Conservation (phyloP, 2,797 vertebrate genomes). For the Chlorospingus flavigularis region DNA sequence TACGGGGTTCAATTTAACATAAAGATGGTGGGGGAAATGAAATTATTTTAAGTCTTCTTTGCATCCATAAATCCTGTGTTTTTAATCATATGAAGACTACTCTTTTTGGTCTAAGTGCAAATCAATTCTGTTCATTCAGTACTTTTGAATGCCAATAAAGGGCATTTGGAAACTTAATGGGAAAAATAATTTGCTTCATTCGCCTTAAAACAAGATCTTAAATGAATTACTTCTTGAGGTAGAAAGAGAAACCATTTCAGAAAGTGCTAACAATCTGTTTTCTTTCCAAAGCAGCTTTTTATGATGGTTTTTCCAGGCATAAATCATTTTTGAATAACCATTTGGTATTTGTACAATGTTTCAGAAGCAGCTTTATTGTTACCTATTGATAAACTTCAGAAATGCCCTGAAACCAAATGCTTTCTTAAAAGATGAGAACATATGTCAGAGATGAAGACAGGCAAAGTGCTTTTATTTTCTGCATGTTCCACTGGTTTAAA, state of each 20-base stretch:
- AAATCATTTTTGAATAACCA: conserved; percentile 66
- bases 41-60: not conserved
- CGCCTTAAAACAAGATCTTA: conserved; percentile 56
- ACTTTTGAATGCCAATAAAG: conserved; percentile 46
- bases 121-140: conserved; percentile 46
- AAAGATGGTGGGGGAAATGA: conserved; percentile 18
- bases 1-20: conserved; percentile 21
- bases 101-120: conserved; percentile 34
- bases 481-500: not conserved
- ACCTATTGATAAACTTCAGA: conserved; percentile 41
- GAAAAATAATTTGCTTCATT: conserved; percentile 69
- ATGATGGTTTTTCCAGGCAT: conserved; percentile 14
- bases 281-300: conserved; percentile 50
- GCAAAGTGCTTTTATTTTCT: not conserved
- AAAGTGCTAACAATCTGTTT: conserved; percentile 50
- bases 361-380: conserved; percentile 49
- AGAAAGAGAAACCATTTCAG: conserved; percentile 48
- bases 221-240: conserved; percentile 62
- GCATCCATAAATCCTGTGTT: not conserved
- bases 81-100: conserved; percentile 52
- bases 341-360: conserved; percentile 32
- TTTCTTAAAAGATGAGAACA: conserved; percentile 14
- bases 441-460: conserved; percentile 27
- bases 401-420: conserved; percentile 49
- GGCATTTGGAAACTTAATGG: conserved; percentile 40